Evolutionary conservation across 2,888 invertebrate species (phyloP), one percentile per base, ranked within the genome.

Genomic region (Muscina levida): DNA sequence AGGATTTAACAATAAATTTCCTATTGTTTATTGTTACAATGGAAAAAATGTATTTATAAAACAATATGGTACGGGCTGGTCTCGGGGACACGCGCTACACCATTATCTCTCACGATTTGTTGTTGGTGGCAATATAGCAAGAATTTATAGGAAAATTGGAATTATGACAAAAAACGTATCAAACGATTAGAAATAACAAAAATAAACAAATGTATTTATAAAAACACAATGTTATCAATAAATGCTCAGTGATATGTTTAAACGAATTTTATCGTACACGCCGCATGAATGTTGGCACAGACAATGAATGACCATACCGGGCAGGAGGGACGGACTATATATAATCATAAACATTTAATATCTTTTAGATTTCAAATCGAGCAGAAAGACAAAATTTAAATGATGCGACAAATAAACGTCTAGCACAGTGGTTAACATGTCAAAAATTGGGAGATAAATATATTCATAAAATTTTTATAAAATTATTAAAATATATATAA

Each of bases 151-250:
- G 24, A 22, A 22, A 53, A 13, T 53, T 31, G 3, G 3, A 8
- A 31, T 31, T 31, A 31, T 31, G 31, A 8, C 31, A 31, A 8
- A 31, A 31, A 31, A 31, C 31, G 8, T 31, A 53, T 53, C 53
- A 53, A 24, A 53, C 22, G 13, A 10, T 53, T 24, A 53, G 22
- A 24, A 53, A 19, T 22, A 13, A 24, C 10, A 13, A 53, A 53
- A 53, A 24, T 53, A 53, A 53, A 53, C 53, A 53, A 53, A 22
- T 22, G 22, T 53, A 53, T 53, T 53, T 24, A 53, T 22, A 53
- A 24, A 31, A 31, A 5, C 31, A 31, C 3, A 24, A 53, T 53
- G 24, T 53, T n/a, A 53, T 53, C 53, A 53, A 53, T 24, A 53
- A 53, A 53, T 10, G 53, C 10, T 13, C 53, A 53, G 24, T 53